Evolutionary conservation across 2,113 vertebrate species (phyloP), one percentile per base, ranked within the genome.

Genomic region (Gila orcuttii): DNA sequence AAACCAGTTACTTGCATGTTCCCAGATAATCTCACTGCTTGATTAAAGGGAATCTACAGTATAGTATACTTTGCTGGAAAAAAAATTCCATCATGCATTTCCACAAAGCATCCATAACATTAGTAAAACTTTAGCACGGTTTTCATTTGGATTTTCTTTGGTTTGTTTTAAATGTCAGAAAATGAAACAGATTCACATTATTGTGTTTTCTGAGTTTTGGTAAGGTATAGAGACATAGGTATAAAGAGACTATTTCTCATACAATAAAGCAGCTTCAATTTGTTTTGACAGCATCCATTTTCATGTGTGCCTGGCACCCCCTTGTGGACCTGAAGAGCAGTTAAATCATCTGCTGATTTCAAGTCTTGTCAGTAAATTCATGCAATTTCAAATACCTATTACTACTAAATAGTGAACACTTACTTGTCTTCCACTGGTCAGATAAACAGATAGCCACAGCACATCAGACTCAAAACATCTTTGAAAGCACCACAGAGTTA

Each of bases 281-380:
- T 36, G 31, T 55, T 60, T 57, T 60, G 55, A 39, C 19, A 15
- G 55, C 11, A 39, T 39, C 21, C 8, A 25, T 5, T 25, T 57
- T 76, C 9, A 25, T 81, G 31, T 59, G 36, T 55, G 59, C 31
- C 55, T 45, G 45, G 13, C 57, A 11, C 83, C 83, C 69, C 25
- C 86, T 76, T 71, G 77, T 85, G 86, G 75, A 31, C 3, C 12
- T 5, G 10, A 57, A 25, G 47, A 45, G 31, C 47, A 71, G 28
- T 39, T 31, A 2, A 57, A n/a, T 23, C 2, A 39, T 6, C 10
- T 39, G 31, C 68, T 73, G 28, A 23, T 82, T 31, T 82, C 6
- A 71, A 66, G 47, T 23, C 33, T 19, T 33, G 10, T 50, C 6
- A 57, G 1, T 52, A 9, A n/a, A 39, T 23, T 77, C 1, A 23